phyloP scores from a whole-genome alignment of 1,140 invertebrate species.

The Drosophila ananassae region DNA sequence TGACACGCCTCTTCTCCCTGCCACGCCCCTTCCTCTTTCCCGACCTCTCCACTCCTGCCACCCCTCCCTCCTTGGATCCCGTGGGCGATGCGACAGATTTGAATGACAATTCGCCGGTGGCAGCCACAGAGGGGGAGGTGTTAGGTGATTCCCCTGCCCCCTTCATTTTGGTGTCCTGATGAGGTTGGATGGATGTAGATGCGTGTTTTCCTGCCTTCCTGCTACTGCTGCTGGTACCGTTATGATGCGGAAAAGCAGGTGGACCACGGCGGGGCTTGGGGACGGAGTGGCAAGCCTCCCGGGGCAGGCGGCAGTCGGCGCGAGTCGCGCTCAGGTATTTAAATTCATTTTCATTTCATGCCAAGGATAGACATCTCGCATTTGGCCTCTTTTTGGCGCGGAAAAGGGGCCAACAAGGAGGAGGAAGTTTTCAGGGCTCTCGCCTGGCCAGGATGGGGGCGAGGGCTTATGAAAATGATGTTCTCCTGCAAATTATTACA shows the following conservation, averaged over 20 bases:
- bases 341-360: conserved; percentile 71
- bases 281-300: not conserved
- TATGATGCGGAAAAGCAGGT: conserved; percentile 24
- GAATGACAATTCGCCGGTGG: conserved; percentile 69
- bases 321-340: conserved; percentile 60
- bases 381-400: conserved; percentile 42
- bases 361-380: conserved; percentile 62
- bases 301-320: conserved; percentile 18
- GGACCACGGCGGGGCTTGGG: not conserved
- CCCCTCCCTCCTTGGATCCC: conserved; percentile 19
- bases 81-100: conserved; percentile 61
- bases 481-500: conserved; percentile 68
- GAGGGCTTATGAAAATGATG: conserved; percentile 57
- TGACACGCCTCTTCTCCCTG: conserved; percentile 19
- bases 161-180: not conserved
- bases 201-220: conserved; percentile 40
- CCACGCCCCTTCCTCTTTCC: not conserved
- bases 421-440: not conserved
- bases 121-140: conserved; percentile 21
- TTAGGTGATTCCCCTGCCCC: conserved; percentile 8
- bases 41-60: not conserved
- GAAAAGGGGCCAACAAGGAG: conserved; percentile 16
- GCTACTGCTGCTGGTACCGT: conserved; percentile 28
- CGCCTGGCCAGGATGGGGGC: not conserved
- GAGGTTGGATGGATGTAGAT: conserved; percentile 31